Conservation (phyloP, 2,113 vertebrate species). For the Poicephalus meyeri region DNA sequence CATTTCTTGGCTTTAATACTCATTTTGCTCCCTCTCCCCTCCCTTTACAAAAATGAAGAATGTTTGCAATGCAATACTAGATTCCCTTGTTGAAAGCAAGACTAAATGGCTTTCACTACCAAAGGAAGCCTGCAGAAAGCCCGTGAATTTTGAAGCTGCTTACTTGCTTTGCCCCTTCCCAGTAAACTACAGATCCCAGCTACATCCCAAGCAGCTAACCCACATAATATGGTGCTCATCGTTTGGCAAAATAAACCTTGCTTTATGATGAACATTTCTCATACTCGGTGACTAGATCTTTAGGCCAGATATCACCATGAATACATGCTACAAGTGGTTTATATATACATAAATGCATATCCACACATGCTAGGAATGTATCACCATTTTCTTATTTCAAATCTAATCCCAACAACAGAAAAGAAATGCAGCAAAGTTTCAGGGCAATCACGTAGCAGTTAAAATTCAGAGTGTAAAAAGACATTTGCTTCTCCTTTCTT, state of each 20-base stretch:
- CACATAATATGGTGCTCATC: background rate
- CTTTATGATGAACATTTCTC: background rate
- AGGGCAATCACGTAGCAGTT: background rate
- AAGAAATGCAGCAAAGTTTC: background rate
- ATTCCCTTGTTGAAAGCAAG: background rate
- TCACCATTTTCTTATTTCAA: background rate
- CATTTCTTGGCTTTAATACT: conserved; percentile 8
- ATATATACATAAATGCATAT: background rate
- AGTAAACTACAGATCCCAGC: background rate
- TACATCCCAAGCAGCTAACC: background rate
- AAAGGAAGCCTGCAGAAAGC: background rate
- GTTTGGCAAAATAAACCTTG: background rate
- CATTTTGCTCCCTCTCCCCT: background rate
- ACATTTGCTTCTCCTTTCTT: background rate
- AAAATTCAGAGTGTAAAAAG: background rate
- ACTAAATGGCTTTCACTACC: background rate
- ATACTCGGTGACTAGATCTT: background rate
- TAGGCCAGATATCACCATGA: background rate
- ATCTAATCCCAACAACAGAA: background rate
- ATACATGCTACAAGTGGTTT: background rate
- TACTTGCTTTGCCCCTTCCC: background rate
- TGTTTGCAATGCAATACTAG: background rate
- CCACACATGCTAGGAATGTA: background rate
- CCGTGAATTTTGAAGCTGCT: background rate
- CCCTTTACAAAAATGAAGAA: background rate